A percentile compares a stretch with the other conserved stretches of the same genome.
These are phyloP conservation scores for Mercenaria mercenaria DNA, from an alignment of 1,140 invertebrate species.

Conservation along the genomic window DNA sequence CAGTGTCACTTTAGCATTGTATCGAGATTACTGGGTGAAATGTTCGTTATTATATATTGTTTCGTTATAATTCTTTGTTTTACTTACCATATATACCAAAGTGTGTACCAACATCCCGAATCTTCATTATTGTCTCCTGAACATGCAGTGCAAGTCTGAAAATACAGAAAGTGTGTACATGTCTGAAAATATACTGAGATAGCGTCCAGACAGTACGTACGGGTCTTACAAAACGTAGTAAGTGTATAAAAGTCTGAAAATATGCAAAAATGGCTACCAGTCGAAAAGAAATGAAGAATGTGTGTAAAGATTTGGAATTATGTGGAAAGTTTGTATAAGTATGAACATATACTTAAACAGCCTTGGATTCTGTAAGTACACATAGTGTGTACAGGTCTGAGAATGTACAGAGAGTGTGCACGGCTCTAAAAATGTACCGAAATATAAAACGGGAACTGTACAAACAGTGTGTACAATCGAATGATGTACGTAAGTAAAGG, in stretches of 20 bases:
- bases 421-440: not conserved
- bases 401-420: not conserved
- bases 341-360: not conserved
- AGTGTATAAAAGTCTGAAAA: no score
- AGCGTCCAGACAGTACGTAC: no score
- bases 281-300: no score
- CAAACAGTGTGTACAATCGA: not conserved
- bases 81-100: slow-evolving; percentile 62
- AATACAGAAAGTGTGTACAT: not conserved
- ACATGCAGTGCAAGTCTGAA: slow-evolving; percentile 37
- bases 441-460: not conserved
- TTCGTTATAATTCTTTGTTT: no score
- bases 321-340: no score
- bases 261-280: no score
- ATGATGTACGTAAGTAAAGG: no score
- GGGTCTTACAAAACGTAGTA: no score
- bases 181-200: not conserved
- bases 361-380: not conserved
- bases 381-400: not conserved
- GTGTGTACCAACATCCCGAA: slow-evolving; percentile 47
- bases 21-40: no score
- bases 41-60: no score
- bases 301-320: no score
- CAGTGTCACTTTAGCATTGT: no score
- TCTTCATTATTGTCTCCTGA: slow-evolving; percentile 6